Conservation (phyloP, 2,797 vertebrate genomes). For the Holocentrus rufus region DNA sequence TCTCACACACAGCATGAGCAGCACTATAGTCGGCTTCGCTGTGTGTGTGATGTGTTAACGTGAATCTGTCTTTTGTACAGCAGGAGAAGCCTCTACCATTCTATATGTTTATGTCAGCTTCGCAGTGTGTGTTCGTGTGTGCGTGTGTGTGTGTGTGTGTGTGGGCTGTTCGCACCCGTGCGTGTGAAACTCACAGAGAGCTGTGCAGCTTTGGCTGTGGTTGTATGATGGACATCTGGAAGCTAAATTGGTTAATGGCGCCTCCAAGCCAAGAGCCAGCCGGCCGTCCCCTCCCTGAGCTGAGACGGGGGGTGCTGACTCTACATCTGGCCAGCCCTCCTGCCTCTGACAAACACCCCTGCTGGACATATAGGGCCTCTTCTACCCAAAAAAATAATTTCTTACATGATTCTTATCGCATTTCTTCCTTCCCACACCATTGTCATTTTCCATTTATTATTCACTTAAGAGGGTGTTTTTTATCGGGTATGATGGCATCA, state of each 20-base stretch:
- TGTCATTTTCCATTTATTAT: background rate
- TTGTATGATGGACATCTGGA: conserved; percentile 88
- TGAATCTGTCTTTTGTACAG: conserved; percentile 49
- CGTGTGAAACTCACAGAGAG: conserved; percentile 70
- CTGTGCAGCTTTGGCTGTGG: conserved; percentile 81
- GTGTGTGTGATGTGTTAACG: conserved; percentile 65
- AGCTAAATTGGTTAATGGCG: conserved; percentile 89
- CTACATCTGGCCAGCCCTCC: conserved; percentile 74
- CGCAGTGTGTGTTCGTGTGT: conserved; percentile 9
- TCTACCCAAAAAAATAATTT: conserved; percentile 47
- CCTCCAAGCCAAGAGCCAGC: conserved; percentile 86
- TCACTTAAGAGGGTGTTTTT: background rate
- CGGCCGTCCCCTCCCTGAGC: conserved; percentile 78
- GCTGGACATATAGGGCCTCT: conserved; percentile 56
- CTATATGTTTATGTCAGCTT: conserved; percentile 50
- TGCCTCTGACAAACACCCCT: conserved; percentile 64
- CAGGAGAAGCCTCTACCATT: conserved; percentile 42
- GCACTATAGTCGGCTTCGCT: conserved; percentile 14
- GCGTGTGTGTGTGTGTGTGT: conserved; percentile 37
- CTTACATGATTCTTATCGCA: background rate
- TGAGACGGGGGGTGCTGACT: conserved; percentile 43
- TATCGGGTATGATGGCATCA: background rate
- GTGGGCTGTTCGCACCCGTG: conserved; percentile 66
- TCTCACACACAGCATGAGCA: conserved; percentile 4
- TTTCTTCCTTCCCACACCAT: background rate